Evolutionary conservation across 2,797 vertebrate species (phyloP).

Genomic region (Eremophila alpestris): DNA sequence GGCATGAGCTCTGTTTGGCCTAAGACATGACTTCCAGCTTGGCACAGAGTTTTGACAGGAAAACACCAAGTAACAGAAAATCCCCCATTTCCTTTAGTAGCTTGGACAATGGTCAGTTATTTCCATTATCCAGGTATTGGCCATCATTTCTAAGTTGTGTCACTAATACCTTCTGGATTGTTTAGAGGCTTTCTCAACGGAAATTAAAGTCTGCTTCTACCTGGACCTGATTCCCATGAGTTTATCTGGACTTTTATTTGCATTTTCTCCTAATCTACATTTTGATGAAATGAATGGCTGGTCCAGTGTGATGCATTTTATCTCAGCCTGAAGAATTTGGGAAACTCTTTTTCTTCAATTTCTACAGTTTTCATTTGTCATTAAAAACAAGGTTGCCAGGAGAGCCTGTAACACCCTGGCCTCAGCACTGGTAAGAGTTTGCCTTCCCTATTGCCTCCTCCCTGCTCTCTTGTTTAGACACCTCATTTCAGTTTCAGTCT

Average conservation of each 20-base stretch:
- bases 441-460: background rate
- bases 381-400: background rate
- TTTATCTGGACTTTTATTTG: background rate
- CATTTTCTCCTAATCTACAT: background rate
- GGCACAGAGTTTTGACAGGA: background rate
- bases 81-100: background rate
- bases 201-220: background rate
- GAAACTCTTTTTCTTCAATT: background rate
- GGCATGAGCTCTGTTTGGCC: background rate
- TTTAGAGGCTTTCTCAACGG: background rate
- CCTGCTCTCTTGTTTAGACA: background rate
- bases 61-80: background rate
- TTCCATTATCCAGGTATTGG: background rate
- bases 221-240: background rate
- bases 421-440: background rate
- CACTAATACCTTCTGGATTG: background rate
- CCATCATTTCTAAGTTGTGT: background rate
- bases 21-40: background rate
- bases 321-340: background rate
- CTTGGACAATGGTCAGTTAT: background rate
- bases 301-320: background rate
- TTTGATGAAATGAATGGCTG: background rate
- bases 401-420: background rate
- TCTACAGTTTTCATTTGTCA: background rate
- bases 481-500: background rate